Evolutionary conservation across 2,888 invertebrate genomes (phyloP), one percentile per base, ranked within the genome.

Genomic region (Hypolimnas misippus): DNA sequence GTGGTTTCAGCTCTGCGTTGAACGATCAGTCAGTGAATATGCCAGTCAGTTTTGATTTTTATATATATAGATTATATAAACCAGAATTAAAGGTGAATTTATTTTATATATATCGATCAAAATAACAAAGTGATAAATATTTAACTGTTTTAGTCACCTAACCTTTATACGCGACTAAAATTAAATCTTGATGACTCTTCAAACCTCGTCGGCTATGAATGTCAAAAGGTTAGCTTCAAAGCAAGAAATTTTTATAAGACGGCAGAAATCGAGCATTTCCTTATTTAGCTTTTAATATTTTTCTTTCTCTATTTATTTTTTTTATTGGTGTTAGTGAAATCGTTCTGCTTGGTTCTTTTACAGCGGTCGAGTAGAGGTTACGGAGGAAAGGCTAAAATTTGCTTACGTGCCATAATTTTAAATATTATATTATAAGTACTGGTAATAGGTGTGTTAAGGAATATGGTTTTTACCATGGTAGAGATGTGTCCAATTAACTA

Each of bases 221-320:
- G 49, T 49, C 7, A 29, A 49, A 49, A 49, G 49, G 49, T 49
- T 49, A 49, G 25, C n/a, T n/a, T 49, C 49, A 49, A 49, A 49
- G 49, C 19, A 14, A 49, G n/a, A 29, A 5, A 10, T 38, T 17
- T n/a, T 49, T 40, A 40, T 16, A 14, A 44, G 49, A 49, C 25
- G 49, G 14, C 49, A 29, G 25, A 49, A 49, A 49, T 14, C 25
- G 49, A 29, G 8, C 49, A 14, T 29, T 49, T 49, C 14, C 49
- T n/a, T 29, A 29, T 49, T 49, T 49, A 49, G 12, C 12, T n/a
- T 12, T 19, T 19, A 46, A 21, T 46, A 46, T 46, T 29, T 29
- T 46, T 19, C 5, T 42, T 42, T 42, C 40, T 44, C 12, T 21
- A 49, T 49, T 25, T 25, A 25, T 49, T 4, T n/a, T n/a, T n/a